These are phyloP conservation scores for Aplodontia rufa DNA, from an alignment of 2,113 vertebrate species.

Conservation along the genomic window DNA sequence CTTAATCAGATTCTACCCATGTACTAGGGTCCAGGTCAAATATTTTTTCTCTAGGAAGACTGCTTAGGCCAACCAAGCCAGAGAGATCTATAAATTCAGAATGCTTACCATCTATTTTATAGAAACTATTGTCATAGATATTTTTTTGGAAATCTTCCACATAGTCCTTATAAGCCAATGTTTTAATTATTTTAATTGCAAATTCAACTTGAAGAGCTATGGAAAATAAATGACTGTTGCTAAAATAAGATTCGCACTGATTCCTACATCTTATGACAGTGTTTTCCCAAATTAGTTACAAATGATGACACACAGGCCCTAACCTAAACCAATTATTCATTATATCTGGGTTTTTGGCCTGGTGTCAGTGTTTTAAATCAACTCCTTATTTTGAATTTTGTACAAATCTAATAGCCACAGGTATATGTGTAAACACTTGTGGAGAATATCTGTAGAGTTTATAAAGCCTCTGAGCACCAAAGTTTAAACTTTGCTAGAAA, in stretches of 20 bases:
- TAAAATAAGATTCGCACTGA: background rate
- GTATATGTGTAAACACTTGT: background rate
- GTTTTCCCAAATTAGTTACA: conserved; percentile 13
- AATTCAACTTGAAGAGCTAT: background rate
- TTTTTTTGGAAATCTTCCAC: background rate
- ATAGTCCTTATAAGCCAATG: background rate
- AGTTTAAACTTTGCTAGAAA: background rate
- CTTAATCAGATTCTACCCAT: background rate
- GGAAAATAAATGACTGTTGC: background rate
- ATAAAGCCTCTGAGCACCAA: background rate
- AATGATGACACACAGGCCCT: background rate
- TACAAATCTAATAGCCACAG: conserved; percentile 4
- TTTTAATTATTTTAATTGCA: conserved; percentile 33
- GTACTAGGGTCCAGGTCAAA: background rate
- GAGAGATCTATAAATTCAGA: background rate
- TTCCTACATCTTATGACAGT: background rate
- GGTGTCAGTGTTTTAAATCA: background rate
- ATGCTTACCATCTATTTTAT: background rate
- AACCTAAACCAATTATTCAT: background rate
- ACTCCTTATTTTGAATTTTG: conserved; percentile 14
- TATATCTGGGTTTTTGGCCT: background rate
- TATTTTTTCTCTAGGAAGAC: background rate
- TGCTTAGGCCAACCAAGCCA: background rate
- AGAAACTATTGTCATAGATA: background rate
- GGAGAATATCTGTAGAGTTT: conserved; percentile 7